Evolutionary conservation across 2,797 vertebrate genomes (phyloP), one percentile per base, ranked within the genome.

Genomic region (Pterois miles): DNA sequence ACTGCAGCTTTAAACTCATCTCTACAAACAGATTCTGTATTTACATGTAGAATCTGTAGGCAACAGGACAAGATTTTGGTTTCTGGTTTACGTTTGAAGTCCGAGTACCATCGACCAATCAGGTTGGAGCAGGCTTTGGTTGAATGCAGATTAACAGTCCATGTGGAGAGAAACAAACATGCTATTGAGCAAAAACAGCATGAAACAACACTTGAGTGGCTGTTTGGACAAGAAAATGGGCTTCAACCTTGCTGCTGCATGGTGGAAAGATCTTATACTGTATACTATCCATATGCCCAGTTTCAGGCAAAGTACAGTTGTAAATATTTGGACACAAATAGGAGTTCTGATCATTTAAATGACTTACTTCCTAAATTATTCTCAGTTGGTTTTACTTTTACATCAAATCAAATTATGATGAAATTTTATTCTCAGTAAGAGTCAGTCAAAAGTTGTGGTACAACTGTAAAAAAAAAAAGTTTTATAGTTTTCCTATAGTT

Each of bases 401-500:
- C 29, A 79, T 64, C 13, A 82, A 60, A 70, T 73, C 8, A 71
- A 65, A 70, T 11, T 14, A 14, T 3, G 12, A 58, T 58, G 22
- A 20, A 25, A 71, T 54, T 0, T 23, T 40, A 0, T 54, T 34
- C 53, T 62, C 53, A 12, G 6, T 20, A 27, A 69, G 43, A 57
- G 52, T 22, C 64, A 81, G 18, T 74, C 50, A 87, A 78, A 87
- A 85, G 82, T 88, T 85, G 4, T 38, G 2, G 31, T 22, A 18
- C 8, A 12, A 22, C 53, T 59, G 22, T 12, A 50, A 20, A 36
- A 36, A 40, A 3, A 73, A 58, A 71, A 65, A 74, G 43, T 69
- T 52, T 20, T 18, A 18, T 4, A 48, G 59, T 71, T 83, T 63
- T 74, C 56, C n/a, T 18, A 18, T 4, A 48, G 59, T 71, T 83